These are phyloP conservation scores for Pararge aegeria DNA, from an alignment of 1,140 invertebrate species.

Conservation along the genomic window DNA sequence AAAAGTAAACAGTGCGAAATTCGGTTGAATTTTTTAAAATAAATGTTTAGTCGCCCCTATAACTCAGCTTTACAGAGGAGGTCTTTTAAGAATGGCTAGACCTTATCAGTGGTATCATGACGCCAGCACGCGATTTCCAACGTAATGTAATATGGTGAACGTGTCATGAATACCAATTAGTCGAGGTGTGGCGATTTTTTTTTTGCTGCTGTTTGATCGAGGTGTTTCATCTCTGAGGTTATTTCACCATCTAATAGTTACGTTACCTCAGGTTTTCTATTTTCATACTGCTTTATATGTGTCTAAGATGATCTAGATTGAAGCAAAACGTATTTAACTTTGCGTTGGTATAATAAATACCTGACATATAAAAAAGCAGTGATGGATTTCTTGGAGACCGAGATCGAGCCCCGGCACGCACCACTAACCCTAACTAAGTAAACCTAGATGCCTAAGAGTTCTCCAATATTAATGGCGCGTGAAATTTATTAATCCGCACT, in stretches of 20 bases:
- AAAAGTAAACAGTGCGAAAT: neutral
- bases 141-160: conserved; percentile 69
- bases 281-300: neutral
- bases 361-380: too few relatives aligned
- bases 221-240: conserved; percentile 4
- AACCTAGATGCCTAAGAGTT: too few relatives aligned
- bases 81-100: conserved; percentile 40
- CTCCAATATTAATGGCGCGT: too few relatives aligned
- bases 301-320: too few relatives aligned
- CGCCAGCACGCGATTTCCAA: conserved; percentile 57
- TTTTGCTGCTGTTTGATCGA: neutral
- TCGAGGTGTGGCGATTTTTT: conserved; percentile 54
- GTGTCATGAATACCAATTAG: conserved; percentile 64
- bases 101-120: conserved; percentile 55
- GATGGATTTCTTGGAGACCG: too few relatives aligned
- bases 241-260: conserved; percentile 1
- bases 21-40: neutral
- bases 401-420: too few relatives aligned
- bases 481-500: too few relatives aligned
- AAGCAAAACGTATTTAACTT: too few relatives aligned
- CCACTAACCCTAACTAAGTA: too few relatives aligned
- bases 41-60: neutral
- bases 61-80: conserved; percentile 8
- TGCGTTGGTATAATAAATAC: too few relatives aligned
- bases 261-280: neutral